Evolutionary conservation across 2,113 vertebrate genomes (phyloP).

Genomic region (Coregonus clupeaformis): DNA sequence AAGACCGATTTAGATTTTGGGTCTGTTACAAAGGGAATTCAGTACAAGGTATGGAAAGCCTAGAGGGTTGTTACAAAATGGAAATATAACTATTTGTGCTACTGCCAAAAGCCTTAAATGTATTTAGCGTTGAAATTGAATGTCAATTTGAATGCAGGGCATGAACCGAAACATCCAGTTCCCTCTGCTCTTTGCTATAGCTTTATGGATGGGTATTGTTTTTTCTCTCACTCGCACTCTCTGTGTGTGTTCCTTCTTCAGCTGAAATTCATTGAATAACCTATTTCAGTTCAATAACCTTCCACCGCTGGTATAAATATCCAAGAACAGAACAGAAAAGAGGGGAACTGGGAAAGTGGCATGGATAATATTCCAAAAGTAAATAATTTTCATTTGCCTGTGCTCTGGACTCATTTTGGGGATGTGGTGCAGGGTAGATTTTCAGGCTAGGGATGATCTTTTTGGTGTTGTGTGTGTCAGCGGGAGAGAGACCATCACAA

Average conservation of each 20-base stretch:
- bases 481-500: not conserved
- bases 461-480: not conserved
- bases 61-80: not conserved
- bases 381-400: constrained; percentile 22
- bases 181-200: constrained; percentile 7
- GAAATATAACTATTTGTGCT: not conserved
- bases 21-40: not conserved
- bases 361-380: too few relatives aligned
- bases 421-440: constrained; percentile 1
- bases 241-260: constrained; percentile 12
- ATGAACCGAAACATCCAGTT: not conserved
- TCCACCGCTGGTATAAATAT: constrained; percentile 62
- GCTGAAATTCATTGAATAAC: constrained; percentile 38
- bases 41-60: not conserved
- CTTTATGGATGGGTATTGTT: constrained; percentile 39
- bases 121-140: not conserved
- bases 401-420: constrained; percentile 31
- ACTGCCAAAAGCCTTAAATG: not conserved
- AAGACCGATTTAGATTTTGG: not conserved
- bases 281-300: constrained; percentile 68
- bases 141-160: too few relatives aligned
- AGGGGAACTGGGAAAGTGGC: constrained; percentile 26
- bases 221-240: constrained; percentile 5
- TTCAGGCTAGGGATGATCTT: constrained; percentile 11
- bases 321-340: constrained; percentile 47